Conservation (phyloP, 35 echinoderm and acorn worm genomes). For the Chiridota heheva region DNA sequence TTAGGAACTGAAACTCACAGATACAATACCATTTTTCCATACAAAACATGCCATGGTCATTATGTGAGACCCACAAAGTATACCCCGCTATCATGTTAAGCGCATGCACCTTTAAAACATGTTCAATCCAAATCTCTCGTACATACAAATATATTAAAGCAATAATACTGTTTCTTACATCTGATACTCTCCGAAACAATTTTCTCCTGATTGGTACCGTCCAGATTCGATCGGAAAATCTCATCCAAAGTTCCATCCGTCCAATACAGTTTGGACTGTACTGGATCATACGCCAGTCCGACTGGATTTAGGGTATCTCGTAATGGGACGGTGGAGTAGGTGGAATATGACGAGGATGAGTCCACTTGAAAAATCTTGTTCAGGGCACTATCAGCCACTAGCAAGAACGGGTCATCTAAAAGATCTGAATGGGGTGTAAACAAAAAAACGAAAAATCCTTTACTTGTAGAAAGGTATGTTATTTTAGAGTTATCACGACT, state of each 20-base stretch:
- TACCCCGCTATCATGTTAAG: too few relatives aligned
- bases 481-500: too few relatives aligned
- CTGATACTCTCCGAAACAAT: constrained; percentile 35
- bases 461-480: too few relatives aligned
- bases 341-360: not conserved
- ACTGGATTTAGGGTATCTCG: constrained; percentile 10
- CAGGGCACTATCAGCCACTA: constrained; percentile 28
- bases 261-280: constrained; percentile 30
- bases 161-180: constrained; percentile 13
- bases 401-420: constrained; percentile 19
- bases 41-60: too few relatives aligned
- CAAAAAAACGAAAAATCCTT: too few relatives aligned
- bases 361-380: constrained; percentile 30
- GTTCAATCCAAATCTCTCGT: too few relatives aligned
- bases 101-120: too few relatives aligned
- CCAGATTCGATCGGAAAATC: constrained; percentile 12
- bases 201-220: constrained; percentile 22
- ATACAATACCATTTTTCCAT: too few relatives aligned
- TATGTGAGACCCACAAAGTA: too few relatives aligned
- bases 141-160: too few relatives aligned
- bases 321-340: constrained; percentile 37
- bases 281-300: constrained; percentile 37
- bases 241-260: constrained; percentile 14
- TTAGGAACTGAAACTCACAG: too few relatives aligned
- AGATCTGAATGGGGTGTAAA: constrained; percentile 10